Conservation (phyloP, 2,888 invertebrate species). For the Gastracanthus pulcherrimus region DNA sequence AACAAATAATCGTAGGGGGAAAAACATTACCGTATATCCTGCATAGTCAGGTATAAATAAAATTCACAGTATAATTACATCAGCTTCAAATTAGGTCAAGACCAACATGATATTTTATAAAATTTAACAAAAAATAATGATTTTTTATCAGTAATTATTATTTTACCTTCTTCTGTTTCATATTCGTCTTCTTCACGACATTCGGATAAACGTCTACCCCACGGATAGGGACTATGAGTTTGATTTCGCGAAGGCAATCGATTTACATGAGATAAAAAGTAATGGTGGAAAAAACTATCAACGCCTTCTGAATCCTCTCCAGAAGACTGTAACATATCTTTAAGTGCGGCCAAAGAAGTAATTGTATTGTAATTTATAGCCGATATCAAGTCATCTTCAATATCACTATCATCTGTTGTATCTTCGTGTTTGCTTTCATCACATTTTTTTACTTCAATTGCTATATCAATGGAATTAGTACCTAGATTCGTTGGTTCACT, state of each 20-base stretch:
- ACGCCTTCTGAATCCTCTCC: constrained; percentile 79
- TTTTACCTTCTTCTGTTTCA: constrained; percentile 78
- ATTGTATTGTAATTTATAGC: constrained; percentile 86
- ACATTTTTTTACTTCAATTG: neutral
- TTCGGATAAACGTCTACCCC: constrained; percentile 84
- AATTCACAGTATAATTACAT: too few species aligned
- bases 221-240: constrained; percentile 76
- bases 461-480: constrained; percentile 11
- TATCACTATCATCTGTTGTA: constrained; percentile 80
- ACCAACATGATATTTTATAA: too few species aligned
- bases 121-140: neutral
- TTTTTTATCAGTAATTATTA: neutral
- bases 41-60: too few species aligned
- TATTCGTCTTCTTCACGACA: constrained; percentile 92
- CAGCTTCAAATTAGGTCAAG: too few species aligned
- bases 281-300: constrained; percentile 85
- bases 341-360: constrained; percentile 83
- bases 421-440: constrained; percentile 65
- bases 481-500: constrained; percentile 69
- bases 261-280: constrained; percentile 86
- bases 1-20: too few species aligned
- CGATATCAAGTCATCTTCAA: constrained; percentile 83
- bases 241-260: constrained; percentile 83
- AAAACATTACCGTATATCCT: too few species aligned
- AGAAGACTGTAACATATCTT: constrained; percentile 83